These are phyloP conservation scores for Daktulosphaira vitifoliae DNA, from an alignment of 1,140 invertebrate genomes.

Conservation along the genomic window DNA sequence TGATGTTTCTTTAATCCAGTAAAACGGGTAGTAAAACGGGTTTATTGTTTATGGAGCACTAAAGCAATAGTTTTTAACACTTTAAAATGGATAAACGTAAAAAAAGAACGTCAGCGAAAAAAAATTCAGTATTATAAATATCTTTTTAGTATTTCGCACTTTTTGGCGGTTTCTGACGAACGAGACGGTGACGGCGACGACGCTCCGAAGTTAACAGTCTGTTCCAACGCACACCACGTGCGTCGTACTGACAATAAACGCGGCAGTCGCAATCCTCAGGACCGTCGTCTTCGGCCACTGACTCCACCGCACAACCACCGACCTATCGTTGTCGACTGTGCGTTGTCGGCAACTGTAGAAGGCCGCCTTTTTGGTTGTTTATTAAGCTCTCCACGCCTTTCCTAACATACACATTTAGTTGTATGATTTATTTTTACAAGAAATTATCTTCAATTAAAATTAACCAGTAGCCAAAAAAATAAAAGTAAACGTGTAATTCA, in stretches of 20 bases:
- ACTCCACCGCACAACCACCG: background rate
- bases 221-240: conserved; percentile 29
- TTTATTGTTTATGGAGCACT: too few species aligned
- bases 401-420: background rate
- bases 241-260: conserved; percentile 27
- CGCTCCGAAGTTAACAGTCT: background rate
- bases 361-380: conserved; percentile 34
- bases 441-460: too few species aligned
- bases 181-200: background rate
- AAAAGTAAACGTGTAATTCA: too few species aligned
- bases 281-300: conserved; percentile 20
- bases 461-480: too few species aligned
- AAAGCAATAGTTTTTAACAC: too few species aligned
- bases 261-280: conserved; percentile 6
- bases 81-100: too few species aligned
- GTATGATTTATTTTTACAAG: too few species aligned
- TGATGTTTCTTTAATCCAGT: too few species aligned
- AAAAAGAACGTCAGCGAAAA: too few species aligned
- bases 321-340: background rate
- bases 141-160: too few species aligned
- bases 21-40: too few species aligned
- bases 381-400: background rate
- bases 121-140: too few species aligned
- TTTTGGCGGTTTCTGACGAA: background rate
- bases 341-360: background rate